Percentiles rank a stretch among this genome's conserved stretches.
These are phyloP conservation scores for Aurelia aurita complex sp. Pacific DNA, from an alignment of 30 jellyfish, hydroid and myxozoan genomes.

Conservation along the genomic window DNA sequence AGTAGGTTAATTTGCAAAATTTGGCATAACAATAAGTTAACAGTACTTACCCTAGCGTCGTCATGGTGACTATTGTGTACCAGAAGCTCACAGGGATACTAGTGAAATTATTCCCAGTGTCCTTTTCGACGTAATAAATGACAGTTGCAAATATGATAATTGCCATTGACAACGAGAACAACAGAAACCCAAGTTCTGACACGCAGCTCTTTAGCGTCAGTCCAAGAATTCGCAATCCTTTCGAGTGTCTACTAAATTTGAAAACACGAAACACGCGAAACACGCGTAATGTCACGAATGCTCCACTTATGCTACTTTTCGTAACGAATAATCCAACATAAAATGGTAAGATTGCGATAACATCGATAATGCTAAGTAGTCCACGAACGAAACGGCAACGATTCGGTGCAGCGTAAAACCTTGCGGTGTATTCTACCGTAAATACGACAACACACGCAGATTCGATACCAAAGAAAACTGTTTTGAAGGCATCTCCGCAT, in stretches of 20 bases:
- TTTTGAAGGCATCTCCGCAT: constrained; percentile 82
- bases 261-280: constrained; percentile 95
- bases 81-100: constrained; percentile 95
- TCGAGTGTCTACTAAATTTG: constrained; percentile 95
- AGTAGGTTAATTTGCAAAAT: no score
- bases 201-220: constrained; percentile 87
- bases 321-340: constrained; percentile 79
- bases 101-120: constrained; percentile 62
- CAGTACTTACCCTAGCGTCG: constrained; percentile 90
- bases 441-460: constrained; percentile 86
- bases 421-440: constrained; percentile 82
- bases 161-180: constrained; percentile 94
- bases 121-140: constrained; percentile 88
- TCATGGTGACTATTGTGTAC: constrained; percentile 97
- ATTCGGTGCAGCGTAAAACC: constrained; percentile 91
- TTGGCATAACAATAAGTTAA: no score
- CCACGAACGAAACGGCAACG: constrained; percentile 82
- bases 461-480: constrained; percentile 76
- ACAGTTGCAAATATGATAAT: constrained; percentile 89
- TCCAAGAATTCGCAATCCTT: constrained; percentile 95
- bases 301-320: constrained; percentile 89
- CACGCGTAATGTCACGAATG: constrained; percentile 89
- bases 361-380: constrained; percentile 77
- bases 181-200: constrained; percentile 90
- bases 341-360: constrained; percentile 85